Evolutionary conservation across 2,888 invertebrate species (phyloP), one percentile per base, ranked within the genome.

Genomic region (Abrostola triplasia): DNA sequence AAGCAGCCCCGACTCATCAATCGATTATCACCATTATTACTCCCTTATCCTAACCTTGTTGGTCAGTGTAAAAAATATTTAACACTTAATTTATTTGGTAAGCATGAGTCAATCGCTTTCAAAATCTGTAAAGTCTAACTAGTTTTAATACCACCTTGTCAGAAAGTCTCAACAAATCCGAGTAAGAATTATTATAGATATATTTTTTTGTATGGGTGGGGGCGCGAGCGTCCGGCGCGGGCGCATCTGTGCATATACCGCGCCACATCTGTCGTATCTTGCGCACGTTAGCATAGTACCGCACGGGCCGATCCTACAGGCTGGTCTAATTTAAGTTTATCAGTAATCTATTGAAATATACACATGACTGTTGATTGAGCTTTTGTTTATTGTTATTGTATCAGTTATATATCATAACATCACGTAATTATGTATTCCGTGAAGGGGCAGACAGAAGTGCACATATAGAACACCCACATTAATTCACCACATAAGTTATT

Each of bases 241-340:
- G 65, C 67, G 67, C 64, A 57, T 50, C 48, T 12, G 52, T 77
- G 76, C 83, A 81, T 76, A 77, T 84, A 73, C 69, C 69, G 74
- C 73, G 69, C 74, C 67, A 72, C 89, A 90, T 89, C 90, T 89
- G 90, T 88, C 87, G 81, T 76, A 69, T 77, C 77, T 79, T 69
- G 72, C 50, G 67, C 76, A 63, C 63, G 70, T 63, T 72, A 61
- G 60, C 71, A 56, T 73, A 73, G 85, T 89, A 87, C 86, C 84
- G 87, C 90, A 88, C 88, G 88, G 82, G 86, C 84, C 73, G 38
- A 2, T 24, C 24, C 2, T 67, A 79, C 74, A 82, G 84, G 65
- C 24, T 77, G 79, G 10, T 69, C 13, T 36, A 6, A 42, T 12
- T 48, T 51, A 35, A 7, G 0, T 7, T 9, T 4, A 13, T 9